Base-by-base conservation (phyloP, 2,888 invertebrate species). In the Tyria jacobaeae region DNA sequence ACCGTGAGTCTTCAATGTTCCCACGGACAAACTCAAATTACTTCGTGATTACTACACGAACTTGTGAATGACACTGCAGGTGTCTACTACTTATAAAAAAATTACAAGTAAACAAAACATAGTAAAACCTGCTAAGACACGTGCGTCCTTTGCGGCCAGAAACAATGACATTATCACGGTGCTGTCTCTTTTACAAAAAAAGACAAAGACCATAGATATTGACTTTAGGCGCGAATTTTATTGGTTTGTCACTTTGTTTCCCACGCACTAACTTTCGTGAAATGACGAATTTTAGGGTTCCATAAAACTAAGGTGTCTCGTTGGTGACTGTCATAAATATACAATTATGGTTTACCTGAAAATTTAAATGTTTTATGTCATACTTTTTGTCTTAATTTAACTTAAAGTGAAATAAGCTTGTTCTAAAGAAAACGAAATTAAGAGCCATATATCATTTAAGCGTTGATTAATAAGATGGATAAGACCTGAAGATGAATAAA, bases 141-240 rank as follows among this genome's bases (percentile, higher is more conserved):
- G 84, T 81, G 83, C 92, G 92, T 89, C 85, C 83, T 86, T 89
- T 91, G 91, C 90, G 92, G 92, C 84, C 83, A 87, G 83, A 90
- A 83, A 93, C 92, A 92, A 92, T 89, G 73, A 82, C 80, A 79
- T 81, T 82, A 88, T 84, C 80, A 76, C 78, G 71, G 70, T 71
- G 57, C 61, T 68, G 67, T 74, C 73, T 73, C 71, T 73, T 73
- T 21, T 24, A n/a, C 73, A 80, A 80, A 86, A 85, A 86, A 85
- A 82, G 75, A 51, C 71, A 80, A 71, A 74, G 41, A 66, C 71
- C 75, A 79, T 69, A 78, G 75, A 82, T 78, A 79, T 80, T 81
- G 82, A 83, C 76, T 84, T 86, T 85, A 80, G 78, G 81, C 82
- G 83, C 81, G 81, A 77, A 79, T 78, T 84, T 82, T 83, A 85